A percentile compares a stretch with the other conserved stretches of the same genome.
Evolutionary conservation across 2,888 invertebrate species (phyloP).

Genomic region (Chorisops tibialis): DNA sequence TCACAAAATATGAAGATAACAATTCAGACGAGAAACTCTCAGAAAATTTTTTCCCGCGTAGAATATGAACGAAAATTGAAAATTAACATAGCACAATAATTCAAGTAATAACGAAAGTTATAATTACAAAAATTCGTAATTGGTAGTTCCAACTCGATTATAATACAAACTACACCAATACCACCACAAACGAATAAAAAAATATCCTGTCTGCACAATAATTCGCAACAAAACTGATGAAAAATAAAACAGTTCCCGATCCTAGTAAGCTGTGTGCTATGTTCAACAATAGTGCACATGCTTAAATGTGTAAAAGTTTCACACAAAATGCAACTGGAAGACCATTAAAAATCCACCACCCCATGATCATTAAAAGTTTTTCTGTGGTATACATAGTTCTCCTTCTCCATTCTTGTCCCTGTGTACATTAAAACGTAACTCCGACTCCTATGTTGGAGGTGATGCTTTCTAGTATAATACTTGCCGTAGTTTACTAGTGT

Average conservation of each 20-base stretch:
- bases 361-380: conserved; percentile 32
- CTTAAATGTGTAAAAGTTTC: conserved; percentile 1
- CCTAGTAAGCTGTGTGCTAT: background rate
- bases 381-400: conserved; percentile 1
- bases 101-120: no score
- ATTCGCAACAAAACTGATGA: background rate
- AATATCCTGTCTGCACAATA: conserved; percentile 3
- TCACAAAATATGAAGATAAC: no score
- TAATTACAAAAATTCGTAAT: no score
- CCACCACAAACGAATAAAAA: no score
- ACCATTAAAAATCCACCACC: conserved; percentile 28
- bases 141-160: no score
- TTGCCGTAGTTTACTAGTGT: background rate
- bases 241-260: background rate
- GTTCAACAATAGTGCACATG: background rate
- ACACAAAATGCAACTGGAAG: conserved; percentile 23
- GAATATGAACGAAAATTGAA: no score
- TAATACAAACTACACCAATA: no score
- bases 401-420: no score
- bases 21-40: no score
- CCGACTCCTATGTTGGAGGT: conserved; percentile 9
- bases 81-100: no score
- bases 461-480: conserved; percentile 9
- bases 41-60: no score
- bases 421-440: conserved; percentile 8